Conservation (phyloP, 2,888 invertebrate species). For the Drosophila neotestacea region DNA sequence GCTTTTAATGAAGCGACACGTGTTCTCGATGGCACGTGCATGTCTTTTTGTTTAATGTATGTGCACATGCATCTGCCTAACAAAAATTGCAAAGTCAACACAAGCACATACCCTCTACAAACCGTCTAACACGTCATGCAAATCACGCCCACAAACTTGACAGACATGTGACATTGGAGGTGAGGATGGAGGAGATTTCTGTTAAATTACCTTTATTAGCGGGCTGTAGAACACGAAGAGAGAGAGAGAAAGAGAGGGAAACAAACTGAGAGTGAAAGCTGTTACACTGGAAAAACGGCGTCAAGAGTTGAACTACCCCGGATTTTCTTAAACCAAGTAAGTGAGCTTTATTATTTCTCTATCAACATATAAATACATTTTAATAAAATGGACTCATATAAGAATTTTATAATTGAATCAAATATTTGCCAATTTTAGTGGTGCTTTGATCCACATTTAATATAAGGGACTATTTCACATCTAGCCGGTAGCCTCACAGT, state of each 20-base stretch:
- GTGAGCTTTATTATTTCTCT: too few relatives aligned
- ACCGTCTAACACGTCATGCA: conserved; percentile 53
- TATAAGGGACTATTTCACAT: too few relatives aligned
- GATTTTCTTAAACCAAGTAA: too few relatives aligned
- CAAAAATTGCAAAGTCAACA: conserved; percentile 70
- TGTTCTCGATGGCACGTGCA: conserved; percentile 38
- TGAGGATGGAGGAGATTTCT: conserved; percentile 30
- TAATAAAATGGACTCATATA: too few relatives aligned
- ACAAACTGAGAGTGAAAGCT: neutral
- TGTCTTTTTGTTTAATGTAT: neutral
- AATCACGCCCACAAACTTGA: conserved; percentile 63
- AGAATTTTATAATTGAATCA: too few relatives aligned
- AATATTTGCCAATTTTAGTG: too few relatives aligned
- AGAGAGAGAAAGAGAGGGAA: conserved; percentile 5
- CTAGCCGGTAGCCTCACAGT: too few relatives aligned
- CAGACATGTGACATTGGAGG: conserved; percentile 66
- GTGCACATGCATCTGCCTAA: conserved; percentile 55
- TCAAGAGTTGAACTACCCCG: too few relatives aligned
- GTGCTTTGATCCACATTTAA: too few relatives aligned
- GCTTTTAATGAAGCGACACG: conserved; percentile 58
- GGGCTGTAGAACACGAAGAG: conserved; percentile 20
- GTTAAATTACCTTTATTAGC: conserved; percentile 78
- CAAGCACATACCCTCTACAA: conserved; percentile 16
- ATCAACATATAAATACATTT: too few relatives aligned
- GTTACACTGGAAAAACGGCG: too few relatives aligned